phyloP scores from a whole-genome alignment of 2,888 invertebrate genomes.

The Gryllus longicercus region DNA sequence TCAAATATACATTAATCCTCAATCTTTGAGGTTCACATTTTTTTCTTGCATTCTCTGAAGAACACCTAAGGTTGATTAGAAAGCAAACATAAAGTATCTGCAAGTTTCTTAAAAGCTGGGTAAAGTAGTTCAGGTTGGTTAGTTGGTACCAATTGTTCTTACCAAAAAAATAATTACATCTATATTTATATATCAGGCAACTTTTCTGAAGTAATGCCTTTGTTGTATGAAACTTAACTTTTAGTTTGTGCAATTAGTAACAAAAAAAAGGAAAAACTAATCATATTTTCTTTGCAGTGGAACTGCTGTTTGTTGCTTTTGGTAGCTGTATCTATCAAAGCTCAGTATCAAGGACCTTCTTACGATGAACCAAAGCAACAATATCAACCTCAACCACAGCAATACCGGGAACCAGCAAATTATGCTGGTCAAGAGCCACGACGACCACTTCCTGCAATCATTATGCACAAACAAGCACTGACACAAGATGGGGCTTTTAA shows the following conservation, averaged over 20 bases:
- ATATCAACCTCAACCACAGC: constrained; percentile 39
- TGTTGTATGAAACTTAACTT: no score
- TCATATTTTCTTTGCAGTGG: background rate
- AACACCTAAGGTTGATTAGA: no score
- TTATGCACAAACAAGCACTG: constrained; percentile 62
- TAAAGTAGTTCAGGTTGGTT: no score
- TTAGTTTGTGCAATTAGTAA: background rate
- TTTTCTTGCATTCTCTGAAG: no score
- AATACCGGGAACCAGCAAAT: constrained; percentile 29
- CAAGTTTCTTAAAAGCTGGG: no score
- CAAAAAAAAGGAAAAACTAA: background rate
- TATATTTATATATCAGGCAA: no score
- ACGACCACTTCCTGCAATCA: constrained; percentile 52
- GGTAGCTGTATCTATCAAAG: background rate
- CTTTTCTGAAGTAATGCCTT: no score
- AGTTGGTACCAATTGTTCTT: no score
- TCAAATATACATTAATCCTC: no score
- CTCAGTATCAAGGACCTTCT: constrained; percentile 1
- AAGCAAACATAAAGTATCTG: no score
- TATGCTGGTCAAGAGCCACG: constrained; percentile 36
- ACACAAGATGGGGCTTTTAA: constrained; percentile 65
- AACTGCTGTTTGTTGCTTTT: background rate
- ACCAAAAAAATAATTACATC: no score
- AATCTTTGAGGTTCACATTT: no score
- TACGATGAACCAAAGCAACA: constrained; percentile 28